Conservation (phyloP, 2,797 vertebrate species). For the Macropodus opercularis region DNA sequence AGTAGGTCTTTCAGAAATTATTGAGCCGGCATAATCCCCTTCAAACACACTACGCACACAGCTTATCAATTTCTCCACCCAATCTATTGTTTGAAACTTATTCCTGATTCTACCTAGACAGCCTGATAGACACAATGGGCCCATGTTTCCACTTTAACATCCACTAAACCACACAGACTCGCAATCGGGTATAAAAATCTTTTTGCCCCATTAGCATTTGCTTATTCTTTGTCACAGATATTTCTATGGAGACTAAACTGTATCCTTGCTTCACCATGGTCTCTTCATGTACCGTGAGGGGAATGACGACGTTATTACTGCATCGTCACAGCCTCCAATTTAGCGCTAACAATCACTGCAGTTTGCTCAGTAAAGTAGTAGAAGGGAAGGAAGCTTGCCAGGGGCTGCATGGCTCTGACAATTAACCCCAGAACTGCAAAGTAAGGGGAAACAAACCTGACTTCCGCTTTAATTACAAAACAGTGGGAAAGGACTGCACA, state of each 20-base stretch:
- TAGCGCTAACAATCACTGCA: conserved; percentile 51
- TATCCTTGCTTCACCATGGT: conserved; percentile 28
- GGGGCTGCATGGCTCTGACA: conserved; percentile 59
- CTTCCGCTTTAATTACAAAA: conserved; percentile 75
- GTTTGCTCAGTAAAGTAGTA: conserved; percentile 57
- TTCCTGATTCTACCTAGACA: no score
- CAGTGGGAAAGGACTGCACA: conserved; percentile 44
- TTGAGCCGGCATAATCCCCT: background rate
- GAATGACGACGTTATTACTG: conserved; percentile 58
- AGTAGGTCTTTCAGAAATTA: conserved; percentile 27
- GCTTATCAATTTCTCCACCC: no score
- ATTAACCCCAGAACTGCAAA: conserved; percentile 78
- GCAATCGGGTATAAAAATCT: conserved; percentile 15
- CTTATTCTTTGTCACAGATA: conserved; percentile 50
- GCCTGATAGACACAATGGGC: background rate
- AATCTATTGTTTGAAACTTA: no score
- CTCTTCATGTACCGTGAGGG: conserved; percentile 34
- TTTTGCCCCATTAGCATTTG: conserved; percentile 43
- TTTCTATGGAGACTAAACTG: conserved; percentile 51
- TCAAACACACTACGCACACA: no score
- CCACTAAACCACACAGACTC: conserved; percentile 5
- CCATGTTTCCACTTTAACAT: background rate
- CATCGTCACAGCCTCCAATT: conserved; percentile 61
- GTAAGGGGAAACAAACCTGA: conserved; percentile 71
- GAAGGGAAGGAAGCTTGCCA: conserved; percentile 57